Evolutionary conservation across 2,888 invertebrate genomes (phyloP), one percentile per base, ranked within the genome.

Genomic region (Pyralis farinalis): DNA sequence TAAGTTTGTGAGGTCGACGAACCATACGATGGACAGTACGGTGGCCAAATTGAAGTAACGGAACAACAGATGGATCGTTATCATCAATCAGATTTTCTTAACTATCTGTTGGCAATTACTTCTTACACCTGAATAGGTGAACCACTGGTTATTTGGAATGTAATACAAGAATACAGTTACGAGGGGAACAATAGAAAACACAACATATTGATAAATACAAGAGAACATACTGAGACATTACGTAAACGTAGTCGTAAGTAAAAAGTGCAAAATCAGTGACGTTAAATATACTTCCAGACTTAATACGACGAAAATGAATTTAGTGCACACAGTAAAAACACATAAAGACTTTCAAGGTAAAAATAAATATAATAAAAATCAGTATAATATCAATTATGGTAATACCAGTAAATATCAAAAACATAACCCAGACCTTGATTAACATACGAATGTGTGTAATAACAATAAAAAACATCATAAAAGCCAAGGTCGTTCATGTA

Each of bases 81-180:
- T 85, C 88, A 81, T 86, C 80, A 75, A 86, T 87, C 85, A 85
- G 83, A 79, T 85, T 84, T 85, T 83, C 84, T 81, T 84, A 87
- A 87, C 83, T 71, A 83, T 83, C 71, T 79, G 74, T 76, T 80
- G 77, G 72, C 80, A 82, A 83, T 84, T 83, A 80, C 74, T 66
- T 55, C 56, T 60, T 65, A 69, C 71, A 73, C 64, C 70, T 59
- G 64, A 63, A 58, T 58, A 56, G 49, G 58, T 56, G 71, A 69
- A 70, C 66, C 67, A 71, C 62, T 70, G 64, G 59, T 47, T 61
- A 58, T 51, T 51, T 54, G 74, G 79, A 76, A 81, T 79, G 74
- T 67, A 63, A 53, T 58, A 54, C 61, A 62, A 40, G 50, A 56
- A 51, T 63, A 69, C 65, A 63, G 67, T 76, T 70, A 73, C 62